Evolutionary conservation across 2,797 vertebrate species (phyloP), one percentile per base, ranked within the genome.

Genomic region (Diplodus puntazzo): DNA sequence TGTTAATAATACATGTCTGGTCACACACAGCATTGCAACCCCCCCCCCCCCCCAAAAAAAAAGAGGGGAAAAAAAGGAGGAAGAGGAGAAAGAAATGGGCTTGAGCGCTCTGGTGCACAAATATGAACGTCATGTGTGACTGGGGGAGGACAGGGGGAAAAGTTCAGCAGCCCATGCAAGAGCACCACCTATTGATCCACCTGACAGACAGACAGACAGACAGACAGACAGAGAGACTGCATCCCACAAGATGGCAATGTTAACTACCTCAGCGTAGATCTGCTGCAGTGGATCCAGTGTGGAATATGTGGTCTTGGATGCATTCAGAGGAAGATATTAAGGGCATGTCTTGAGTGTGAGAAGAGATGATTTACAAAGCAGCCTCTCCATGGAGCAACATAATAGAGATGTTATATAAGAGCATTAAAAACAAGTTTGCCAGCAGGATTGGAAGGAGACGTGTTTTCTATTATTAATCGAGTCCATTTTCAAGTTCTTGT

Each of bases 161-260:
- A 91, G 89, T 93, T 94, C 83, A 84, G 78, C 83, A 80, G 77
- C 69, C 73, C 86, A 81, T 75, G 77, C 76, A 89, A 87, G 81
- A 89, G 92, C 92, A 84, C 87, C 93, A 91, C 89, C 93, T 92
- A 92, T 89, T 81, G 92, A 90, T 88, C 74, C 11, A 42, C 63
- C 75, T 66, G 86, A 75, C 83, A 48, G 84, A 61, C 72, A 42
- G 78, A 73, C 74, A 60, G 82, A 39, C 48, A n/a, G 54, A 27
- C 52, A n/a, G 30, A 49, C 20, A 21, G 45, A 81, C 79, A 58
- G 63, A 45, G 21, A 46, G 55, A 80, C 77, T 53, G 60, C 83
- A 82, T 65, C 82, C 73, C 73, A 49, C 78, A 62, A 34, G 34
- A 82, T 27, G 45, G 70, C 76, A 61, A 6, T 20, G 78, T 84